Evolutionary conservation across 2,113 vertebrate species (phyloP).

Genomic region (Perca schrenkii): DNA sequence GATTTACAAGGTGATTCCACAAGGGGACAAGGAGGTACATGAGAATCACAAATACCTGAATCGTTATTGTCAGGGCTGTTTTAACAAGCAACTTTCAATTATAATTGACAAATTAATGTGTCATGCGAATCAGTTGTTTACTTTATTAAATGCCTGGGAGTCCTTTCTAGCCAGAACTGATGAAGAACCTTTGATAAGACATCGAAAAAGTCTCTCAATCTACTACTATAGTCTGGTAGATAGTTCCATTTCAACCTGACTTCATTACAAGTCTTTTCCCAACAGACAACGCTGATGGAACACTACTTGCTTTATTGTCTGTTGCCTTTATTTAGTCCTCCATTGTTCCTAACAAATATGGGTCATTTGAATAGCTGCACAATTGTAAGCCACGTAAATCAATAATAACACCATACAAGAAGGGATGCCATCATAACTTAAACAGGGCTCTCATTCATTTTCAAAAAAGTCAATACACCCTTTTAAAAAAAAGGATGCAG

Average conservation of each 20-base stretch:
- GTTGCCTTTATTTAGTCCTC: constrained; percentile 27
- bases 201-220: neutral
- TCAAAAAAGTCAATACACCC: constrained; percentile 76
- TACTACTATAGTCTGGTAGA: neutral
- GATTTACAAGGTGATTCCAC: neutral
- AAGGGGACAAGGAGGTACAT: neutral
- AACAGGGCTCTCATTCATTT: constrained; percentile 64
- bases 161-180: neutral
- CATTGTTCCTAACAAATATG: constrained; percentile 56
- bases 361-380: constrained; percentile 70
- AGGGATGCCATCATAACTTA: constrained; percentile 40
- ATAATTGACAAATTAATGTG: neutral
- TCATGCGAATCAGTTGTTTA: neutral
- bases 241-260: neutral
- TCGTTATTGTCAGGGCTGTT: neutral
- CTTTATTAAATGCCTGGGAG: constrained; percentile 1
- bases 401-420: constrained; percentile 58
- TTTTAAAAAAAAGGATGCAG: constrained; percentile 57
- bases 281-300: constrained; percentile 15
- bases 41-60: neutral
- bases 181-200: constrained; percentile 8
- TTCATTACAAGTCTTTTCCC: neutral
- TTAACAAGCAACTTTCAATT: constrained; percentile 20
- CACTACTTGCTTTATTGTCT: constrained; percentile 12
- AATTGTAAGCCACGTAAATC: constrained; percentile 66